phyloP scores from a whole-genome alignment of 2,888 invertebrate species.

The Smittia sp. region DNA sequence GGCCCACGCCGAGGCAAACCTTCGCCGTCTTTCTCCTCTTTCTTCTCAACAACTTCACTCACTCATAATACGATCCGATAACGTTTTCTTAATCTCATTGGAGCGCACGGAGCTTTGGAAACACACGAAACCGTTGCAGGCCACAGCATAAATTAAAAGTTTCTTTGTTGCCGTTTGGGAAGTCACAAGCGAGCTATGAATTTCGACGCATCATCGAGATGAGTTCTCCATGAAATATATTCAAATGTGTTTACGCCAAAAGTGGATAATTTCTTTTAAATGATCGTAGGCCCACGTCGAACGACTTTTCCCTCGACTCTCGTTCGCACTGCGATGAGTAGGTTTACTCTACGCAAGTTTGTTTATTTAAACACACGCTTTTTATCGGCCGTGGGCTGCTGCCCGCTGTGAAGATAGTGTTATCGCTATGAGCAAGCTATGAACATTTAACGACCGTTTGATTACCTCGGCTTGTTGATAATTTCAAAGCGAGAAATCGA shows the following conservation, averaged over 20 bases:
- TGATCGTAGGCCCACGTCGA: neutral
- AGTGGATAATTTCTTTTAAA: conserved; percentile 12
- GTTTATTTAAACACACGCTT: neutral
- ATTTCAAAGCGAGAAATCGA: neutral
- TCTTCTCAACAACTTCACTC: neutral
- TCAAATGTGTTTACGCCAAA: conserved; percentile 1
- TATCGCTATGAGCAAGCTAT: too few relatives aligned
- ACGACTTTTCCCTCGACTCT: neutral
- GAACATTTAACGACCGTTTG: neutral
- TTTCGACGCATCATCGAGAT: neutral
- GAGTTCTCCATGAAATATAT: neutral
- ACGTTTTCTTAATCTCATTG: neutral
- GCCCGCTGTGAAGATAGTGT: neutral
- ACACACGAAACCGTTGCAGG: conserved; percentile 2
- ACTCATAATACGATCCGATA: neutral
- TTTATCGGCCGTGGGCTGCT: neutral
- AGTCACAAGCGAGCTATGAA: neutral
- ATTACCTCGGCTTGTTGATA: neutral
- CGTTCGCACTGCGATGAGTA: neutral
- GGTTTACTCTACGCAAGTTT: neutral
- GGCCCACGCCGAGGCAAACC: neutral
- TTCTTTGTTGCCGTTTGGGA: neutral
- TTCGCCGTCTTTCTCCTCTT: neutral
- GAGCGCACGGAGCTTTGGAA: neutral
- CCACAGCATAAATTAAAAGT: neutral